Evolutionary conservation across 1,140 invertebrate genomes (phyloP).

Genomic region (Heliconius hewitsoni): DNA sequence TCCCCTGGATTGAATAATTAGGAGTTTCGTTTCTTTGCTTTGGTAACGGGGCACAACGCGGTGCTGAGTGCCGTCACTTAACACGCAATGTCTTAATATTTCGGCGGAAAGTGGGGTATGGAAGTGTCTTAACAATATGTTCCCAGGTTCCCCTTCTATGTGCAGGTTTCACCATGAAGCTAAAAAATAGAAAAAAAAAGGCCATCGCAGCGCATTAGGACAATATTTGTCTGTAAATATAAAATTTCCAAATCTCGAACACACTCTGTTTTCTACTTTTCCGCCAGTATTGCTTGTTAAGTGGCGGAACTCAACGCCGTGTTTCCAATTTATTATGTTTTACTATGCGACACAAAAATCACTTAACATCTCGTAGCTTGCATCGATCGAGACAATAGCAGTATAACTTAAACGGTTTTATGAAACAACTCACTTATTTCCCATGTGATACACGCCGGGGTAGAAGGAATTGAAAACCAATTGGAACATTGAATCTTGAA

Average conservation of each 20-base stretch:
- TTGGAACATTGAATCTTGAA: background rate
- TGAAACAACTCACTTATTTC: slow-evolving; percentile 10
- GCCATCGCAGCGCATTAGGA: background rate
- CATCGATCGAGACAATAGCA: background rate
- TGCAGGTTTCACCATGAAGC: too few relatives aligned
- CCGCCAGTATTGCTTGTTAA: background rate
- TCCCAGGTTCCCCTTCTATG: too few relatives aligned
- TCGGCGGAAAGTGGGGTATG: too few relatives aligned
- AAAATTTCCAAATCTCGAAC: too few relatives aligned
- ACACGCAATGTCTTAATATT: too few relatives aligned
- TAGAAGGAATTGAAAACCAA: background rate
- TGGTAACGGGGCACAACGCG: too few relatives aligned
- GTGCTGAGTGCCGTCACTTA: too few relatives aligned
- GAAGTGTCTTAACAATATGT: too few relatives aligned
- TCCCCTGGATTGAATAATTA: too few relatives aligned
- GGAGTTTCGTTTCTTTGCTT: too few relatives aligned
- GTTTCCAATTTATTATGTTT: background rate
- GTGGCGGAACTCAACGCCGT: background rate
- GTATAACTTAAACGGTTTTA: slow-evolving; percentile 1
- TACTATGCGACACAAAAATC: too few relatives aligned
- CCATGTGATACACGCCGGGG: background rate
- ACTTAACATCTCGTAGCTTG: background rate
- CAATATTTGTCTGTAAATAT: background rate
- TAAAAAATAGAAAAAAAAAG: background rate
- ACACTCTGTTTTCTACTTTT: too few relatives aligned